Conservation (phyloP, 2,888 invertebrate species). For the Epistrophella euchroma region DNA sequence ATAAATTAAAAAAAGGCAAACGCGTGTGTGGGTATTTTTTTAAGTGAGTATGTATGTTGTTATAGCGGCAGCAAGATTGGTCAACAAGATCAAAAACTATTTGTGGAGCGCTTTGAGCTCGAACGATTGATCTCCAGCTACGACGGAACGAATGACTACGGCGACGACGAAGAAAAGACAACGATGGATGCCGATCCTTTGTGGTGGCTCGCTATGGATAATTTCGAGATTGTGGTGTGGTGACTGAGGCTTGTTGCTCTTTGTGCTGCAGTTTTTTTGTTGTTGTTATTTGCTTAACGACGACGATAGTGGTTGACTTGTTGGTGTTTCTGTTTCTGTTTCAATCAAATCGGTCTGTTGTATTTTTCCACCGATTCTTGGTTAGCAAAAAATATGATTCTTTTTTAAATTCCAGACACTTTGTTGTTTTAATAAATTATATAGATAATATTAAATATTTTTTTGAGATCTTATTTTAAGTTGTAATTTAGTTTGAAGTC, state of each 20-base stretch:
- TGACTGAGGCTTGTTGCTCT: constrained; percentile 66
- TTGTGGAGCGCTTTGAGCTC: constrained; percentile 27
- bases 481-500: constrained; percentile 69
- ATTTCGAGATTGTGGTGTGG: constrained; percentile 65
- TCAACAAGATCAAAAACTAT: constrained; percentile 48
- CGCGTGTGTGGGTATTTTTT: constrained; percentile 32
- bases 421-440: constrained; percentile 33
- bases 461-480: constrained; percentile 73
- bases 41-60: constrained; percentile 39
- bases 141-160: constrained; percentile 42
- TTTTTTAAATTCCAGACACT: constrained; percentile 49
- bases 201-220: constrained; percentile 66
- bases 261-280: constrained; percentile 55
- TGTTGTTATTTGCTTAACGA: constrained; percentile 42
- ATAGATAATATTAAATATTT: constrained; percentile 29
- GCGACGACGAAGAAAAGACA: constrained; percentile 41
- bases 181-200: constrained; percentile 61
- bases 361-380: constrained; percentile 56
- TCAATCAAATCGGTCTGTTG: constrained; percentile 43
- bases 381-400: constrained; percentile 34
- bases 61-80: constrained; percentile 51
- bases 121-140: constrained; percentile 66
- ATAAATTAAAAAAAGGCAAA: constrained; percentile 67
- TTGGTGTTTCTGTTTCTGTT: constrained; percentile 28
- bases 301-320: constrained; percentile 57